Conservation (phyloP, 2,888 invertebrate genomes). For the Epirrita christyi region DNA sequence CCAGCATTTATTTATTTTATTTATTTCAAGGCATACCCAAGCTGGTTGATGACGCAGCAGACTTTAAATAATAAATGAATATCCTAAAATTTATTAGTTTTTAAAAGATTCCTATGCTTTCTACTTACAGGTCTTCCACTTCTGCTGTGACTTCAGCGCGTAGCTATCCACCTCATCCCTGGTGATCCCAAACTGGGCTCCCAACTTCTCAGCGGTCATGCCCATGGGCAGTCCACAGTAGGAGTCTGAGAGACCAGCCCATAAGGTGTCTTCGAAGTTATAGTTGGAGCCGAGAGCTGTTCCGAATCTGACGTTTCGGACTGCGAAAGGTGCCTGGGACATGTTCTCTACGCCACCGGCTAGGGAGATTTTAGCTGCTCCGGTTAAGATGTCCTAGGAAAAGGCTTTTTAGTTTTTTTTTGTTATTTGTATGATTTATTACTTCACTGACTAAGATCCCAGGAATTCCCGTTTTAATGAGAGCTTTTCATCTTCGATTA, state of each 20-base stretch:
- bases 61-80: too few relatives aligned
- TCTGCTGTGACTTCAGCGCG: slow-evolving; percentile 92
- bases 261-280: slow-evolving; percentile 94
- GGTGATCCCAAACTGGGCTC: slow-evolving; percentile 90
- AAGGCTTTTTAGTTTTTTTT: neutral
- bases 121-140: slow-evolving; percentile 92
- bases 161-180: slow-evolving; percentile 94
- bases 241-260: slow-evolving; percentile 93
- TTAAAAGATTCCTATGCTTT: too few relatives aligned
- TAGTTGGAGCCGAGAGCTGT: slow-evolving; percentile 91
- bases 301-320: slow-evolving; percentile 94
- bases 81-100: too few relatives aligned
- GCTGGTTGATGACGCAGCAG: too few relatives aligned
- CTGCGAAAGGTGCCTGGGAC: slow-evolving; percentile 95
- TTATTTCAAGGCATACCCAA: too few relatives aligned
- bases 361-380: slow-evolving; percentile 93
- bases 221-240: slow-evolving; percentile 98
- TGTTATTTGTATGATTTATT: neutral
- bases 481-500: too few relatives aligned
- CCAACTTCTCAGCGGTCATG: slow-evolving; percentile 96
- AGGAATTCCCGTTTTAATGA: too few relatives aligned
- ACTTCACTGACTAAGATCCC: too few relatives aligned
- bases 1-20: too few relatives aligned
- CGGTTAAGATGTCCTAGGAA: slow-evolving; percentile 92
- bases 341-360: slow-evolving; percentile 98